Evolutionary conservation across 2,113 vertebrate species (phyloP), one percentile per base, ranked within the genome.

Genomic region (Coptodon bakossiorum): DNA sequence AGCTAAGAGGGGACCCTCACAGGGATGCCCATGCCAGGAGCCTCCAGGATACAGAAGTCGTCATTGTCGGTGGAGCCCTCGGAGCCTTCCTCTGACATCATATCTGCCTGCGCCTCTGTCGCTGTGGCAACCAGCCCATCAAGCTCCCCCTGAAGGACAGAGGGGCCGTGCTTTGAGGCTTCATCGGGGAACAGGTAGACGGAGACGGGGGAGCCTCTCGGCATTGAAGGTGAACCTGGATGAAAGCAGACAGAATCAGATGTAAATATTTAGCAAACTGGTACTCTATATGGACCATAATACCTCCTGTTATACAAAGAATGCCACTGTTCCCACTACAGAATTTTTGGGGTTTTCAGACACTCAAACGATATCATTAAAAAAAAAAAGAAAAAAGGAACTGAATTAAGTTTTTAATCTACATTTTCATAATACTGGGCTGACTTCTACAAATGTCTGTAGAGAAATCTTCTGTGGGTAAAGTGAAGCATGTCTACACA

Each of bases 1-100:
- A 12, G 61, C 22, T 27, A 9, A 61, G 3, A 45, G 29, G 24
- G 63, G 13, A 76, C 43, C 45, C 97, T 91, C 82, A 98, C 98
- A 83, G 97, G 97, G 76, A 98, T 98, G 83, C 98, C 98, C 82
- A 98, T 97, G 89, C 98, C 98, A 0, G 98, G 98, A 29, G 98
- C 97, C 13, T 98, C 98, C 34, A 98, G 94, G 94, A 98, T 98
- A 88, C 98, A 98, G 90, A 98, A 98, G 91, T 98, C 98, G 0
- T 98, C 98, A 0, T 97, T 97, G 93, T 98, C 98, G 0, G 97
- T 96, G 71, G 97, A 97, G 40, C 96, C 91, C 56, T 96, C 96
- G 0, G 97, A 97, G 92, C 85, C 95, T 91, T 96, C 96, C 38
- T 96, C 97, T 76, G 78, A 96, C 92, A 95, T 94, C 94, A 90